Conservation (phyloP, 2,888 invertebrate species). For the Odontomyia ornata region DNA sequence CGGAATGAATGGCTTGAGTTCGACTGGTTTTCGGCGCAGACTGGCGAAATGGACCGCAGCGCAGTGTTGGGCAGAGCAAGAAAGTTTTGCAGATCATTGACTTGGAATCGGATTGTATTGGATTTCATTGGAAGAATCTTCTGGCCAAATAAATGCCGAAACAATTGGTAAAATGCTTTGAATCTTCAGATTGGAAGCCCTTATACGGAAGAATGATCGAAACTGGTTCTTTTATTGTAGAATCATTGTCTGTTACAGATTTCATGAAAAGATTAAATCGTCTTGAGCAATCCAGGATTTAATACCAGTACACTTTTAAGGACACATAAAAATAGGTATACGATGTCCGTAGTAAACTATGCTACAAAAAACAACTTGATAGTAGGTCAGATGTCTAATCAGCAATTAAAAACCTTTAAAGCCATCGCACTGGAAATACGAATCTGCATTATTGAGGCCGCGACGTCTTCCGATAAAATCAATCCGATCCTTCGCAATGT, state of each 20-base stretch:
- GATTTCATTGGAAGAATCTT: slow-evolving; percentile 12
- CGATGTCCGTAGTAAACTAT: too few relatives aligned
- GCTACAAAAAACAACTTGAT: too few relatives aligned
- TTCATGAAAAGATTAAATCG: too few relatives aligned
- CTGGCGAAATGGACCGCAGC: neutral
- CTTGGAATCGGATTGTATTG: slow-evolving; percentile 24
- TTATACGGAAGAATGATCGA: neutral
- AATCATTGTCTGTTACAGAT: too few relatives aligned
- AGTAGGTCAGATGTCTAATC: neutral
- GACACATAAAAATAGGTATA: too few relatives aligned
- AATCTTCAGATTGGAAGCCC: neutral
- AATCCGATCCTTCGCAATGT: neutral
- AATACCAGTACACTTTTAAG: too few relatives aligned
- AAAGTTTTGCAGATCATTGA: slow-evolving; percentile 40
- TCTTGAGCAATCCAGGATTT: too few relatives aligned
- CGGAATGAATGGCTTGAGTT: slow-evolving; percentile 36
- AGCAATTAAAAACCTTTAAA: neutral
- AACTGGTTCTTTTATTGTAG: slow-evolving; percentile 15
- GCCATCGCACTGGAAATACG: neutral
- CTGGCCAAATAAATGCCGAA: neutral
- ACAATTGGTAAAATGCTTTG: neutral
- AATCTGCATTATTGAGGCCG: slow-evolving; percentile 16
- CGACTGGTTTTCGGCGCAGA: slow-evolving; percentile 29
- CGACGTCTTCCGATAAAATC: slow-evolving; percentile 26
- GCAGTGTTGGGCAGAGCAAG: neutral